Evolutionary conservation across 2,113 vertebrate species (phyloP), one percentile per base, ranked within the genome.

Genomic region (Saguinus imperator): DNA sequence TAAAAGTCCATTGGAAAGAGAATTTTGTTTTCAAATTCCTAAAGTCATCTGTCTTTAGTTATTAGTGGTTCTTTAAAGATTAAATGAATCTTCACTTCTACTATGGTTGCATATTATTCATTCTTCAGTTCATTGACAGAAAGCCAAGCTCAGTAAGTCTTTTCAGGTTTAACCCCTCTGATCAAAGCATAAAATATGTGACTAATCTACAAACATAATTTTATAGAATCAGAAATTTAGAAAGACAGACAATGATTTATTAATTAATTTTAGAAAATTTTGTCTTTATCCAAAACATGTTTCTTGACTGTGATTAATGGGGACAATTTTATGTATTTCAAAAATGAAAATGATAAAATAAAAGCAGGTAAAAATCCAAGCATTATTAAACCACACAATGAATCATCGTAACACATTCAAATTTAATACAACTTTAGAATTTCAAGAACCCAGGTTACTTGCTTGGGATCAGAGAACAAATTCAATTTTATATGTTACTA

Each of bases 401-500:
- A 91, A 92, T 58, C 29, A 83, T 80, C 32, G 8, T 35, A 93
- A 11, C 37, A 83, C 13, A 70, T 40, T 48, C 32, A 89, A 70
- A 40, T 79, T 89, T 52, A 91, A 96, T 80, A 96, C 35, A 84
- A n/a, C 29, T 77, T 93, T 79, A 86, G 75, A 94, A 84, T 95
- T 96, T 96, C 95, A 70, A 87, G 37, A 92, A 76, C 16, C 27
- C 68, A 61, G 1, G 12, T 91, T 83, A 75, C 35, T 68, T 94
- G 43, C 20, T 92, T 84, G 40, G 5, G 32, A 89, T 83, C 20
- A 91, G 64, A 73, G 5, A 84, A 5, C 32, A 94, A 85, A 82
- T 91, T 72, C 14, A 81, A 75, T 55, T 61, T 91, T 91, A 81
- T 70, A 43, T 90, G 18, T 84, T 75, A 81, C 12, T 94, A 1